These are phyloP conservation scores for Sceliomorpha sp. DNA, from an alignment of 2,888 invertebrate genomes.

Conservation along the genomic window DNA sequence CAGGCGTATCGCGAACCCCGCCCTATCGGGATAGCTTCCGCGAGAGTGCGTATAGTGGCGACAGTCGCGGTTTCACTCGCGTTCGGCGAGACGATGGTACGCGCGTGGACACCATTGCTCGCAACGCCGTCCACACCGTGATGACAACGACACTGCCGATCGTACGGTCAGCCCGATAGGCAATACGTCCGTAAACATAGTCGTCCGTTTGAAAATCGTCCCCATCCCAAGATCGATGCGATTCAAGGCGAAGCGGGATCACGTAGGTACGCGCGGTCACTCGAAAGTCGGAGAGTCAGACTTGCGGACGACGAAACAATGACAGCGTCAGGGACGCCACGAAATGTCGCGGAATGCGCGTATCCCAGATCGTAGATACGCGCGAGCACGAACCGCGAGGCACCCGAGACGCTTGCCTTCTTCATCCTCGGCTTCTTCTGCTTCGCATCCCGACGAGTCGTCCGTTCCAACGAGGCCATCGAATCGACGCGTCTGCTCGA, in stretches of 20 bases:
- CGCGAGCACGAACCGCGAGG: background rate
- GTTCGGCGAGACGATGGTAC: slow-evolving; percentile 59
- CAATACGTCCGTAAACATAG: slow-evolving; percentile 1
- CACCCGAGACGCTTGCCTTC: slow-evolving; percentile 11
- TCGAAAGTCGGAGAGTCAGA: slow-evolving; percentile 6
- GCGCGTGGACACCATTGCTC: slow-evolving; percentile 31
- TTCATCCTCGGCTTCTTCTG: slow-evolving; percentile 55
- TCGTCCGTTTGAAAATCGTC: slow-evolving; percentile 6
- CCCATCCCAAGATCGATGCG: slow-evolving; percentile 23
- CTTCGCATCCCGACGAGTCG: slow-evolving; percentile 8
- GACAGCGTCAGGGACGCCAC: slow-evolving; percentile 1
- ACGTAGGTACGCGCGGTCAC: slow-evolving; percentile 19
- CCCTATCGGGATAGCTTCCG: slow-evolving; percentile 70
- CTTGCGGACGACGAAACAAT: background rate
- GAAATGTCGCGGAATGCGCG: slow-evolving; percentile 3
- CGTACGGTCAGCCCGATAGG: slow-evolving; percentile 17
- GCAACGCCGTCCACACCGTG: slow-evolving; percentile 69
- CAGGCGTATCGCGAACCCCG: slow-evolving; percentile 77
- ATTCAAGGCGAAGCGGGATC: slow-evolving; percentile 7
- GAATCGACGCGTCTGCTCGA: background rate
- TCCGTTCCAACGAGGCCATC: slow-evolving; percentile 14
- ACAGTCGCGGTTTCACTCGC: slow-evolving; percentile 67
- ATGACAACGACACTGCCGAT: slow-evolving; percentile 54
- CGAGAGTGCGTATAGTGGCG: slow-evolving; percentile 61
- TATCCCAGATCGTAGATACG: slow-evolving; percentile 2